phyloP scores from a whole-genome alignment of 92 coral and sea anemone species.

The Diadumene lineata region DNA sequence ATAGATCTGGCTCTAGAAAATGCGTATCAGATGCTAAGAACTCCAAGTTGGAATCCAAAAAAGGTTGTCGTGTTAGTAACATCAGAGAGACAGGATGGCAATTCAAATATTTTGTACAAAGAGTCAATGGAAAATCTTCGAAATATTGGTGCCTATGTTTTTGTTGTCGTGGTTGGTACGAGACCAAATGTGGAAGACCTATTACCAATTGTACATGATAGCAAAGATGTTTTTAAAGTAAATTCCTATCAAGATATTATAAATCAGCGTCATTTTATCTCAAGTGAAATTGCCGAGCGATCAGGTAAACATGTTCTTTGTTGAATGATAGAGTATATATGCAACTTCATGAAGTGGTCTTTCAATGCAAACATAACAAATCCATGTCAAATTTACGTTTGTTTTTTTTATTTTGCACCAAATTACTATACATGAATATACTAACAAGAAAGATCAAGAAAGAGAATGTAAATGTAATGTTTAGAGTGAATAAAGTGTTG shows the following conservation, averaged over 20 bases:
- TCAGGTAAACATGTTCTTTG: slow-evolving; percentile 17
- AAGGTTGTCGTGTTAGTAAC: slow-evolving; percentile 65
- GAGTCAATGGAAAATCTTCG: slow-evolving; percentile 15
- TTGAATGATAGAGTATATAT: too few species aligned
- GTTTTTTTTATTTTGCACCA: too few species aligned
- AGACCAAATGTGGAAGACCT: slow-evolving; percentile 37
- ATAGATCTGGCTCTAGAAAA: slow-evolving; percentile 56
- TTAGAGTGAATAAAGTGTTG: too few species aligned
- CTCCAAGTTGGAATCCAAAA: slow-evolving; percentile 37
- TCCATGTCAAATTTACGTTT: too few species aligned
- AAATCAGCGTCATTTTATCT: slow-evolving; percentile 10
- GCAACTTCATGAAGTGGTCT: too few species aligned
- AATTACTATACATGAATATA: too few species aligned
- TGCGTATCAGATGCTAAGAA: slow-evolving; percentile 31
- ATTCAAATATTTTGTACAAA: too few species aligned
- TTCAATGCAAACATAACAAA: too few species aligned
- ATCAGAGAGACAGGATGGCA: slow-evolving; percentile 66
- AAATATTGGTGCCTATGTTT: slow-evolving; percentile 45
- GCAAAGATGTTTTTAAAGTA: slow-evolving; percentile 36
- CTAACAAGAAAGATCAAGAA: too few species aligned
- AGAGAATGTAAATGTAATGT: too few species aligned
- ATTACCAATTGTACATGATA: slow-evolving; percentile 26
- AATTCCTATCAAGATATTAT: slow-evolving; percentile 27
- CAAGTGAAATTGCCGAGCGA: slow-evolving; percentile 23
- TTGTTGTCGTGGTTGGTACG: slow-evolving; percentile 59